Evolutionary conservation across 2,113 vertebrate genomes (phyloP), one percentile per base, ranked within the genome.

Genomic region (Apteryx mantelli): DNA sequence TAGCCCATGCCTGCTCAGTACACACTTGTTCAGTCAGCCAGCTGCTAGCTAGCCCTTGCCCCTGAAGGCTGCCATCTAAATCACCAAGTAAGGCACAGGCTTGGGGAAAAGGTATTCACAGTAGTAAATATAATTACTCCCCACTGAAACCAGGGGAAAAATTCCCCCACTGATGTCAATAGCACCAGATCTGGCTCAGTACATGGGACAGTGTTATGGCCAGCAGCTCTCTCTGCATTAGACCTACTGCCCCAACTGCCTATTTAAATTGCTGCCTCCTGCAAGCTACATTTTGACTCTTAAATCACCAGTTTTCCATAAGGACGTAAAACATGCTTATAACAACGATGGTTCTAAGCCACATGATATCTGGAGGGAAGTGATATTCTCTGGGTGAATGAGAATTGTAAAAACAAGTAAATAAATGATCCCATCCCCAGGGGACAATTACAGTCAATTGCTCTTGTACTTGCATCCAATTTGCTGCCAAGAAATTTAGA

Each of bases 331-430:
- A 55, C 32, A 16, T 44, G 48, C 70, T 32, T 36, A 17, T 42
- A 66, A 80, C 84, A 91, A 78, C 26, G 55, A 50, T 7, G 16
- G 12, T 28, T 25, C 36, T 24, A 42, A 80, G 50, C 60, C 82
- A 18, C 46, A 26, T 2, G 0, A 2, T 74, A 77, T 70, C 55
- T 89, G 71, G 25, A 70, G 69, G 70, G 77, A 83, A 70, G 77
- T 0, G 7, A 32, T 63, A 77, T 11, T 77, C 79, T 42, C 73
- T 66, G 55, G 40, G 17, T n/a, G 63, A 88, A 50, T 56, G 63
- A 48, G 66, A 94, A 95, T 2, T 56, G 64, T 40, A 52, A 58
- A 94, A 97, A 32, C 6, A 91, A 89, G 91, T 30, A n/a, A 88
- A 79, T 21, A 66, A 60, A 17, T 0, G 9, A 36, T 40, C 8